phyloP scores from a whole-genome alignment of 2,113 vertebrate species.

The Nerophis ophidion region DNA sequence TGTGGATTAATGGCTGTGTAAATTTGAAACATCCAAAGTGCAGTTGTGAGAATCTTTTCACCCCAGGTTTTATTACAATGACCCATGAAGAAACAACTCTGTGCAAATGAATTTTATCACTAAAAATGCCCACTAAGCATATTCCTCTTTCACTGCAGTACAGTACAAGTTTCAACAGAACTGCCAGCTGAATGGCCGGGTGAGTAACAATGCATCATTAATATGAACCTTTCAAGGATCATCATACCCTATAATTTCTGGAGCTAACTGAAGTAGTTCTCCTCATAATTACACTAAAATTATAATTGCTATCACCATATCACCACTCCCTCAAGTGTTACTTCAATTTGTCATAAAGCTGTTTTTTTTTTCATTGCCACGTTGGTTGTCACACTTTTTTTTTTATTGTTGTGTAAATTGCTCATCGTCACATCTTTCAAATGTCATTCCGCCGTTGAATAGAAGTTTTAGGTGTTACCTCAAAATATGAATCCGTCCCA shows the following conservation, averaged over 20 bases:
- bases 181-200: background rate
- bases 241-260: background rate
- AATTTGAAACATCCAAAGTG: slow-evolving; percentile 14
- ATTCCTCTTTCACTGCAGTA: slow-evolving; percentile 6
- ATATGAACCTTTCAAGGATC: slow-evolving; percentile 2
- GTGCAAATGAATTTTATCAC: slow-evolving; percentile 20
- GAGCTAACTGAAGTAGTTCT: too few relatives aligned
- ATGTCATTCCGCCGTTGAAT: too few relatives aligned
- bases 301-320: too few relatives aligned
- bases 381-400: too few relatives aligned
- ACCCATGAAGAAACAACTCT: slow-evolving; percentile 14
- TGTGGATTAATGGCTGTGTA: slow-evolving; percentile 8
- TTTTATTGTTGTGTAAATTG: too few relatives aligned
- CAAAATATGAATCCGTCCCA: too few relatives aligned
- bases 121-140: slow-evolving; percentile 24
- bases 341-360: too few relatives aligned
- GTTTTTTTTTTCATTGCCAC: too few relatives aligned
- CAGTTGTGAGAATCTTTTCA: slow-evolving; percentile 21
- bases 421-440: too few relatives aligned
- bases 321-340: too few relatives aligned
- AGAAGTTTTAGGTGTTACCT: too few relatives aligned
- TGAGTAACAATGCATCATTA: slow-evolving; percentile 7
- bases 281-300: too few relatives aligned
- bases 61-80: slow-evolving; percentile 20
- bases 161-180: slow-evolving; percentile 1